phyloP scores from a whole-genome alignment of 2,113 vertebrate genomes.

The Mandrillus leucophaeus region DNA sequence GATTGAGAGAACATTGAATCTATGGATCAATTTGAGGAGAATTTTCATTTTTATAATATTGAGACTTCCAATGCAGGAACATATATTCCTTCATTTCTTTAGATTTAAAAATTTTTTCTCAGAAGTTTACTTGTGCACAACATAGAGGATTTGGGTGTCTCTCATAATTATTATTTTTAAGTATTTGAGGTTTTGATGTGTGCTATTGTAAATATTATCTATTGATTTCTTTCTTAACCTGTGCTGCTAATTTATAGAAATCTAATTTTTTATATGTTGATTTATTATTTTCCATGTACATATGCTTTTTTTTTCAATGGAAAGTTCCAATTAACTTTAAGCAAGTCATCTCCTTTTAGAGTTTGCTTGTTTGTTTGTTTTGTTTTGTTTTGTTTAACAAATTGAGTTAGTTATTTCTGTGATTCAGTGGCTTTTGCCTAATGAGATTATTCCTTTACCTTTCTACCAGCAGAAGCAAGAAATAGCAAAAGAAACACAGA shows the following conservation, averaged over 20 bases:
- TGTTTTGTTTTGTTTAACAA: neutral
- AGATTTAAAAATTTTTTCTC: neutral
- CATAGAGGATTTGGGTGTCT: neutral
- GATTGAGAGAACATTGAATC: neutral
- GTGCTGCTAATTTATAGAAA: neutral
- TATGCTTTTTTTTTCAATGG: neutral
- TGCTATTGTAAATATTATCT: neutral
- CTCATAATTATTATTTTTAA: neutral
- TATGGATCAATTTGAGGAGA: neutral
- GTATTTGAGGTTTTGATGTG: neutral
- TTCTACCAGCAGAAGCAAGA: neutral
- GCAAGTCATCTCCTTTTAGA: neutral
- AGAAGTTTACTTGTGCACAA: neutral
- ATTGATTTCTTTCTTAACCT: neutral
- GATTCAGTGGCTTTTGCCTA: neutral
- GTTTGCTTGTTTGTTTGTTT: neutral
- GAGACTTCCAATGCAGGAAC: neutral
- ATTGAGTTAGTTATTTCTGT: neutral
- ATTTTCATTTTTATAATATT: neutral
- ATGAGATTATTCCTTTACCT: neutral
- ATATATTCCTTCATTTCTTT: neutral
- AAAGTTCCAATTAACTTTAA: constrained; percentile 11
- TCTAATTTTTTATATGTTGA: neutral
- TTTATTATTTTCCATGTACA: neutral
- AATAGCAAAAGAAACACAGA: neutral